Evolutionary conservation across 92 coral and sea anemone species (phyloP).

Genomic region (Parazoanthus atlanticus): DNA sequence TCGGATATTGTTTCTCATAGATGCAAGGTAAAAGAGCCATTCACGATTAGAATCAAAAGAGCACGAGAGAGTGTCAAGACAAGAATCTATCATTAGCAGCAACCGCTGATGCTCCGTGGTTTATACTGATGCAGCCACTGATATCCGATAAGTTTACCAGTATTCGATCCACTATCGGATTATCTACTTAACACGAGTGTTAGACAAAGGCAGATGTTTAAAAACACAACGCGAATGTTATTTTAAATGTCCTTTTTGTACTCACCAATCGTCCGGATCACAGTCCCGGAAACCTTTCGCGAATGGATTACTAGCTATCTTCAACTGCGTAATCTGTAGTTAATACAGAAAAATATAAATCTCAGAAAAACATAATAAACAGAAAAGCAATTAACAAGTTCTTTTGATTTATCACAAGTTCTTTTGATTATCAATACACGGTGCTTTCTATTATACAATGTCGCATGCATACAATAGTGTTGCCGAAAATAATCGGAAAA

Average conservation of each 20-base stretch:
- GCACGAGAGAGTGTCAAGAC: background rate
- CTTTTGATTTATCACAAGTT: too few relatives aligned
- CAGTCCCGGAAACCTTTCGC: constrained; percentile 99
- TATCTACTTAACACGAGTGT: background rate
- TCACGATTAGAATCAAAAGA: background rate
- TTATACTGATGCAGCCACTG: background rate
- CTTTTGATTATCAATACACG: too few relatives aligned
- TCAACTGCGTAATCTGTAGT: constrained; percentile 94
- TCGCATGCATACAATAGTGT: too few relatives aligned
- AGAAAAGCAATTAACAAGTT: background rate
- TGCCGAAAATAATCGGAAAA: background rate
- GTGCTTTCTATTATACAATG: too few relatives aligned
- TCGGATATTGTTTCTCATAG: background rate
- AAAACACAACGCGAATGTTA: background rate
- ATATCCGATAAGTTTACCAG: background rate
- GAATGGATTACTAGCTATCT: constrained; percentile 98
- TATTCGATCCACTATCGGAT: background rate
- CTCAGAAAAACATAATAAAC: background rate
- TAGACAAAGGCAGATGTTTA: background rate
- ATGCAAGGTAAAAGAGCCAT: background rate
- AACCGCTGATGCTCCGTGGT: background rate
- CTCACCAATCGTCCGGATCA: constrained; percentile 99
- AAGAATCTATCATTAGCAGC: background rate
- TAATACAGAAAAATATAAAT: background rate
- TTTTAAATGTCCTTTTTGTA: background rate